A percentile compares a stretch with the other conserved stretches of the same genome.
Evolutionary conservation across 2,797 vertebrate species (phyloP).

Genomic region (Micrastur ruficollis): DNA sequence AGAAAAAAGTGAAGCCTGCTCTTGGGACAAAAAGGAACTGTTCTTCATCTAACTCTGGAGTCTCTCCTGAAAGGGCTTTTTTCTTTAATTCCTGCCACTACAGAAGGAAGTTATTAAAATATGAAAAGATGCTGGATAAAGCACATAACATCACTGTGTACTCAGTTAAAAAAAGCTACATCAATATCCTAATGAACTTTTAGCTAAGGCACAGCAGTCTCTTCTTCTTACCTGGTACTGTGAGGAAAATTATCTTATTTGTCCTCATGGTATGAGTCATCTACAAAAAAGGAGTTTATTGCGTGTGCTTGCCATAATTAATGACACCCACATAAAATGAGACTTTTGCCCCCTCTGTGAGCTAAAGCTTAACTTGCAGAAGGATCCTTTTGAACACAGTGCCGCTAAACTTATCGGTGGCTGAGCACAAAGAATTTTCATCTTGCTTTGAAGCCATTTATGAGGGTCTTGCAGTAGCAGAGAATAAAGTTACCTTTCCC

Average conservation of each 20-base stretch:
- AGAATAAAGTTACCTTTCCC: conserved; percentile 18
- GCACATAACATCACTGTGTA: neutral
- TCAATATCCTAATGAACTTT: neutral
- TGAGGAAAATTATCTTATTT: conserved; percentile 7
- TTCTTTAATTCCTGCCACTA: neutral
- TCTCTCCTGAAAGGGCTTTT: neutral
- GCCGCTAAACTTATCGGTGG: neutral
- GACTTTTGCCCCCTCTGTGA: neutral
- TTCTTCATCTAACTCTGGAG: neutral
- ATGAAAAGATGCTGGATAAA: neutral
- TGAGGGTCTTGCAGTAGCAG: neutral
- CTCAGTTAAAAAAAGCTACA: neutral
- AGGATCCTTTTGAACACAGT: conserved; percentile 20
- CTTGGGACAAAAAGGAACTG: neutral
- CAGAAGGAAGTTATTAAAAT: neutral
- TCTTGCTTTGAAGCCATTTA: conserved; percentile 15
- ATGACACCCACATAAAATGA: neutral
- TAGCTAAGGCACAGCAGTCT: neutral
- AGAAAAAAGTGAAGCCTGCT: neutral
- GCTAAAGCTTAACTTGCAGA: neutral
- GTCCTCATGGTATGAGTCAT: neutral
- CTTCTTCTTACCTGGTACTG: neutral
- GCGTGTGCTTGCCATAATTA: neutral
- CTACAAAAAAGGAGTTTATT: neutral
- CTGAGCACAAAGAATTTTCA: conserved; percentile 12